Conservation (phyloP, 2,888 invertebrate genomes). For the Plebejus argus region DNA sequence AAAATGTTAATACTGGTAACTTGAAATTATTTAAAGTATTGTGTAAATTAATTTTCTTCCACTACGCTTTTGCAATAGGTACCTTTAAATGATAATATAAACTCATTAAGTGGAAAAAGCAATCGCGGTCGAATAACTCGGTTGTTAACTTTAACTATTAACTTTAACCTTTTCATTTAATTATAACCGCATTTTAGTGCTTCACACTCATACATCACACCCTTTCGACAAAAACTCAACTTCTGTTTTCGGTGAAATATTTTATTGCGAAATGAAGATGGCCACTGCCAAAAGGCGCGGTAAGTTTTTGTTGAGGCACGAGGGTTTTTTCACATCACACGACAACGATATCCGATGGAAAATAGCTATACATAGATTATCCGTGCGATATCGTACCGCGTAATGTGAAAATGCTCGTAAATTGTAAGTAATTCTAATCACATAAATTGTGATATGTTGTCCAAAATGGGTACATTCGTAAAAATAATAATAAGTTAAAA, state of each 20-base stretch:
- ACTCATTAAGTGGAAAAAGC: slow-evolving; percentile 4
- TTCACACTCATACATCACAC: slow-evolving; percentile 14
- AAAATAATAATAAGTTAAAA: background rate
- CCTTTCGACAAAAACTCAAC: background rate
- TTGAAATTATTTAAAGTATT: background rate
- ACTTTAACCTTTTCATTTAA: slow-evolving; percentile 15
- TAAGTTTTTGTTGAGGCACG: background rate
- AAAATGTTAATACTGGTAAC: background rate
- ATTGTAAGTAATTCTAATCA: background rate
- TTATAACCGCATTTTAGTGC: slow-evolving; percentile 8
- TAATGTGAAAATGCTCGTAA: background rate
- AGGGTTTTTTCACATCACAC: background rate
- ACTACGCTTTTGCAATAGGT: background rate
- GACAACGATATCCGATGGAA: background rate
- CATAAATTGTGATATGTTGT: background rate
- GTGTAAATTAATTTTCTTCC: background rate
- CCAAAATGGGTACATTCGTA: background rate
- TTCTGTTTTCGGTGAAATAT: slow-evolving; percentile 1
- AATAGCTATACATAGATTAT: background rate
- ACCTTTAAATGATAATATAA: slow-evolving; percentile 14
- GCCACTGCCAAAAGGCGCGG: slow-evolving; percentile 3
- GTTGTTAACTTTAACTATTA: background rate
- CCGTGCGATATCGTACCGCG: background rate
- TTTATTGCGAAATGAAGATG: slow-evolving; percentile 10
- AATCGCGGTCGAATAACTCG: background rate